Conservation (phyloP, 2,113 vertebrate genomes). For the Alligator mississippiensis region DNA sequence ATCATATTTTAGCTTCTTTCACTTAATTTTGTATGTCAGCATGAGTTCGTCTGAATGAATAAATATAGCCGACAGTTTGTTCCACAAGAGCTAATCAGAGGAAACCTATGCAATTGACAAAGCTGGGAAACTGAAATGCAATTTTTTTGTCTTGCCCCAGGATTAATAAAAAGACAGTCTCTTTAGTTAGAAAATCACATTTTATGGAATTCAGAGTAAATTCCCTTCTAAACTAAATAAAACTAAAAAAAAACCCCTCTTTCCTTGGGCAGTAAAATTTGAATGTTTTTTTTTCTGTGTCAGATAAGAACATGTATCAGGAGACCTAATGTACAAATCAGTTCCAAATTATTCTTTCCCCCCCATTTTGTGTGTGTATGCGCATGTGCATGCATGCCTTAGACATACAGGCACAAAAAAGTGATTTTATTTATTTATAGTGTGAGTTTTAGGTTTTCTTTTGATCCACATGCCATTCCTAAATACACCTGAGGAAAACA, state of each 20-base stretch:
- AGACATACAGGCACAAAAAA: background rate
- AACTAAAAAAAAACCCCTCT: background rate
- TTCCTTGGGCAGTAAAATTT: conserved; percentile 38
- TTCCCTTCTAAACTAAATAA: conserved; percentile 41
- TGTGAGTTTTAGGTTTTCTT: background rate
- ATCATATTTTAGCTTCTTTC: background rate
- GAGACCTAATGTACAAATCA: conserved; percentile 47
- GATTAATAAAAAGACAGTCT: conserved; percentile 34
- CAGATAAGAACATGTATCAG: conserved; percentile 36
- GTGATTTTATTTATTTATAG: background rate
- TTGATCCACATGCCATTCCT: background rate
- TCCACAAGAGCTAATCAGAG: background rate
- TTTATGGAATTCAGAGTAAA: conserved; percentile 36
- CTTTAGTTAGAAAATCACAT: conserved; percentile 9
- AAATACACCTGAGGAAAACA: background rate
- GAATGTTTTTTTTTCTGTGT: conserved; percentile 16
- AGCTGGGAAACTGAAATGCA: conserved; percentile 16
- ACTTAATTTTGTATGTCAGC: background rate
- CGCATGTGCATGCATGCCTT: background rate
- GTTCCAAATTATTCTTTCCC: conserved; percentile 46
- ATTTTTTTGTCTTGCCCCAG: conserved; percentile 25
- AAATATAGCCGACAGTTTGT: background rate
- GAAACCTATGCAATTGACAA: background rate
- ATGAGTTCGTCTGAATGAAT: background rate
- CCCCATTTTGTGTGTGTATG: background rate